phyloP scores from a whole-genome alignment of 2,888 invertebrate species.

The Amiota mariae region DNA sequence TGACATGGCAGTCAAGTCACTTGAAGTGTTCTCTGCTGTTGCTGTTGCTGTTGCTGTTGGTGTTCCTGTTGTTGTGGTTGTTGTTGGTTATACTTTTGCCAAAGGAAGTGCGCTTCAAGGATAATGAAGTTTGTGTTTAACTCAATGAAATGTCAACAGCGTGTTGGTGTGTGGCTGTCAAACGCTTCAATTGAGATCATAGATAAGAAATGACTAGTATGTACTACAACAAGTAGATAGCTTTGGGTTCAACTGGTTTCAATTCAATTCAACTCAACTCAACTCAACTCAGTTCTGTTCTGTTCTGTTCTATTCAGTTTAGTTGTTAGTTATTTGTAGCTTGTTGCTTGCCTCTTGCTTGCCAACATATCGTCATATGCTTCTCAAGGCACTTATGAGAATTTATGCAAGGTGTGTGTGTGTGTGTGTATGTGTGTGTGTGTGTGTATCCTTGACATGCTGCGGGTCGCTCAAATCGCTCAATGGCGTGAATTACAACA shows the following conservation, averaged over 20 bases:
- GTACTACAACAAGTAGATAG: not conserved
- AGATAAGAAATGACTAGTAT: conserved; percentile 23
- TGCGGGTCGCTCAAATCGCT: conserved; percentile 7
- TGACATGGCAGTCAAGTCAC: conserved; percentile 38
- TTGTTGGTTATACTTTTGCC: conserved; percentile 36
- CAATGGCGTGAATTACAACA: conserved; percentile 15
- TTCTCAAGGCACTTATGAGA: not conserved
- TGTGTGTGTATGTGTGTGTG: conserved; percentile 6
- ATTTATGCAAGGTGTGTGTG: not conserved
- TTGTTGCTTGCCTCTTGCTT: not conserved
- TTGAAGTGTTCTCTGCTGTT: conserved; percentile 59
- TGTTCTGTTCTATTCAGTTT: not conserved
- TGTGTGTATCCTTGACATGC: not conserved
- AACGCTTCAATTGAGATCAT: conserved; percentile 29
- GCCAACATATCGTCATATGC: not conserved
- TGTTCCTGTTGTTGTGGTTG: conserved; percentile 55
- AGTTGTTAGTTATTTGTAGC: not conserved
- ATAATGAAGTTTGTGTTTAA: conserved; percentile 67
- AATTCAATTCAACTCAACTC: too few species aligned
- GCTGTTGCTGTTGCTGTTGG: conserved; percentile 68
- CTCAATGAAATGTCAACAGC: conserved; percentile 67
- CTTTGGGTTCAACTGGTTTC: too few species aligned
- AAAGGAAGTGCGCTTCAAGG: conserved; percentile 58
- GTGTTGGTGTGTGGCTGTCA: conserved; percentile 45
- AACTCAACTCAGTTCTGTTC: too few species aligned